phyloP scores from a whole-genome alignment of 1,140 invertebrate species.

The Leguminivora glycinivorella region DNA sequence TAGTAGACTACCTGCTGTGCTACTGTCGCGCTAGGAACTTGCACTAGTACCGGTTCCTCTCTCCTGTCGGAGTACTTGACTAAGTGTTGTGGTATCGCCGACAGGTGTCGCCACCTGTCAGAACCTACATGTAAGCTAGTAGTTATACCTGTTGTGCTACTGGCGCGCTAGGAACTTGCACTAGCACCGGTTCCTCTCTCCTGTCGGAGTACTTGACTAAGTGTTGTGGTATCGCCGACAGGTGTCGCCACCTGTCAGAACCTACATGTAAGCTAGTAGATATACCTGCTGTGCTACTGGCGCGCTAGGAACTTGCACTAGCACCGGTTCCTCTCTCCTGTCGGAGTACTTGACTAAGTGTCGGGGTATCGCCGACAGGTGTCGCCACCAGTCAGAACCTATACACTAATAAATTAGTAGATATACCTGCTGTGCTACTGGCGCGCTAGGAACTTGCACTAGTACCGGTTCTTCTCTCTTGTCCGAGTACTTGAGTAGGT shows the following conservation, averaged over 20 bases:
- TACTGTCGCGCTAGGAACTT: not conserved
- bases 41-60: conserved; percentile 49
- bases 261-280: too few relatives aligned
- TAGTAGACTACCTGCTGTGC: not conserved
- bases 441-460: not conserved
- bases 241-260: conserved; percentile 90
- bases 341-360: conserved; percentile 91
- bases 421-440: conserved; percentile 12
- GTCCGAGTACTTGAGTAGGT: conserved; percentile 90
- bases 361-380: conserved; percentile 88
- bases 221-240: conserved; percentile 89
- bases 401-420: too few relatives aligned
- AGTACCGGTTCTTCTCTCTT: conserved; percentile 59
- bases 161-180: not conserved
- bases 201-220: conserved; percentile 88
- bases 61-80: conserved; percentile 85
- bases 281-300: not conserved
- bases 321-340: conserved; percentile 58
- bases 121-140: too few relatives aligned
- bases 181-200: conserved; percentile 52
- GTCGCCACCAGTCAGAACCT: too few relatives aligned
- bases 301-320: not conserved
- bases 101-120: conserved; percentile 90
- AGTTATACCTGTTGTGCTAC: not conserved
- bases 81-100: conserved; percentile 89